phyloP scores from a whole-genome alignment of 2,113 vertebrate genomes.

The Pimephales promelas region DNA sequence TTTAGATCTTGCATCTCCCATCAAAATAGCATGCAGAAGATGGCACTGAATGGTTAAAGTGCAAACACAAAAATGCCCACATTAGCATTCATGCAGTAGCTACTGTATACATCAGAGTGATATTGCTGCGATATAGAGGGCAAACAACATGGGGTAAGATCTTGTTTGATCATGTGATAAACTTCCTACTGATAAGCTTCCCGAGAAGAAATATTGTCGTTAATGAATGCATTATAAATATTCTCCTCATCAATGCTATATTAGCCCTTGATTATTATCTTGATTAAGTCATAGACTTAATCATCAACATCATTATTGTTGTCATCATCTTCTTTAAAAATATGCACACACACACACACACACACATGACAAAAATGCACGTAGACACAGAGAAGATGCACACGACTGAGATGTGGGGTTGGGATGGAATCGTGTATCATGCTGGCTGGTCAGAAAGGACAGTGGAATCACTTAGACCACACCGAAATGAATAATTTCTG shows the following conservation, averaged over 20 bases:
- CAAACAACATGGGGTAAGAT: not conserved
- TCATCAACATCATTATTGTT: not conserved
- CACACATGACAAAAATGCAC: too few species aligned
- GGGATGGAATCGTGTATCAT: conserved; percentile 32
- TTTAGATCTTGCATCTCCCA: not conserved
- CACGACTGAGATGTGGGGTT: conserved; percentile 22
- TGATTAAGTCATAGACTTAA: conserved; percentile 18
- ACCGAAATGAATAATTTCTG: conserved; percentile 11
- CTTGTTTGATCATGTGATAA: conserved; percentile 3
- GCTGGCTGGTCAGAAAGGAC: conserved; percentile 30
- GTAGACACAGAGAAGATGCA: not conserved
- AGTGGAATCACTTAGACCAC: conserved; percentile 31
- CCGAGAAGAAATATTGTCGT: not conserved
- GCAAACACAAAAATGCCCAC: not conserved
- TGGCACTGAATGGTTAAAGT: not conserved
- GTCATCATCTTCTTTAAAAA: conserved; percentile 7
- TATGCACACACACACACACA: not conserved
- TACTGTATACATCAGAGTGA: conserved; percentile 28
- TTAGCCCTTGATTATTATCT: conserved; percentile 16
- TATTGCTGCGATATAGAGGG: not conserved
- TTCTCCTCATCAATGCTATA: not conserved
- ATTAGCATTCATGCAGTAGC: conserved; percentile 6
- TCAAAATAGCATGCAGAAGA: not conserved
- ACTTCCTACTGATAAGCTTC: not conserved
- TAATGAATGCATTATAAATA: conserved; percentile 16